phyloP scores from a whole-genome alignment of 2,888 invertebrate genomes.

The Oegoconia quadripuncta region DNA sequence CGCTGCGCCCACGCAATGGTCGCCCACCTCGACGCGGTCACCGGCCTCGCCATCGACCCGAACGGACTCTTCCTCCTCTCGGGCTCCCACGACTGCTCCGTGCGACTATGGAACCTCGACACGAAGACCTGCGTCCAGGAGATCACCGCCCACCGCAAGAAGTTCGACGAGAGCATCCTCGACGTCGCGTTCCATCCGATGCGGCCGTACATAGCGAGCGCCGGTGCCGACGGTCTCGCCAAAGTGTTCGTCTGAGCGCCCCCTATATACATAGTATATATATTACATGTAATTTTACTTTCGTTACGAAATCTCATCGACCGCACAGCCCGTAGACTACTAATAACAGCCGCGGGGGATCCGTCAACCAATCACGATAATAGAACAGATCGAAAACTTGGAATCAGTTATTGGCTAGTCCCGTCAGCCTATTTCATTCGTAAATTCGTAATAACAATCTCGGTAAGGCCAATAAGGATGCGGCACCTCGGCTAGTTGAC shows the following conservation, averaged over 20 bases:
- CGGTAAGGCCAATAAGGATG: too few relatives aligned
- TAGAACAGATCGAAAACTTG: too few relatives aligned
- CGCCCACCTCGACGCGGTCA: constrained; percentile 99
- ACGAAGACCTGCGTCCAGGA: constrained; percentile 99
- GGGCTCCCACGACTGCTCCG: constrained; percentile 99
- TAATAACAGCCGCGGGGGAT: too few relatives aligned
- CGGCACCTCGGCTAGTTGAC: too few relatives aligned
- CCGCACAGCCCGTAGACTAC: too few relatives aligned
- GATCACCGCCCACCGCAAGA: constrained; percentile 99
- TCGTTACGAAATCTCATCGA: constrained; percentile 48
- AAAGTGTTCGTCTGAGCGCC: constrained; percentile 94
- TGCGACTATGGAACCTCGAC: constrained; percentile 99
- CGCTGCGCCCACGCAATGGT: constrained; percentile 98
- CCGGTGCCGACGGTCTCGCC: constrained; percentile 98
- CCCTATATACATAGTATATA: constrained; percentile 32
- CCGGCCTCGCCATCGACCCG: constrained; percentile 98
- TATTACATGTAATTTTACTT: constrained; percentile 48
- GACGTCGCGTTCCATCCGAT: constrained; percentile 99
- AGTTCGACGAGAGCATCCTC: constrained; percentile 99
- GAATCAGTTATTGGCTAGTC: too few relatives aligned
- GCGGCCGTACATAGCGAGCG: constrained; percentile 98
- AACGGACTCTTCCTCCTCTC: constrained; percentile 98
- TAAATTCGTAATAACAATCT: too few relatives aligned
- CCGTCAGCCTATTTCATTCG: too few relatives aligned
- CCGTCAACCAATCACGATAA: too few relatives aligned